These are phyloP conservation scores for Sipha maydis DNA, from an alignment of 2,888 invertebrate genomes.

Conservation along the genomic window DNA sequence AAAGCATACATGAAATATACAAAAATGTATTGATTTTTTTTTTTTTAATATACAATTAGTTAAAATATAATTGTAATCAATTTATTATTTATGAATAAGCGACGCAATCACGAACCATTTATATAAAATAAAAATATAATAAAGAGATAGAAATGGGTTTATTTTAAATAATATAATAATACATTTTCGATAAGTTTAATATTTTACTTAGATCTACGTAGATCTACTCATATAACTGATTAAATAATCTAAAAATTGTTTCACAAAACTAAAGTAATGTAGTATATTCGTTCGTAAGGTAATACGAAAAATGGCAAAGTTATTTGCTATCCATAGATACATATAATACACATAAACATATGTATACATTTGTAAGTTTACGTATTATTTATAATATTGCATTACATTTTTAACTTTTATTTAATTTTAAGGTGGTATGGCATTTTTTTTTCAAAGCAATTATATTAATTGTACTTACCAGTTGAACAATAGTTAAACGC, in stretches of 20 bases:
- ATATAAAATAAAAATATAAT: neutral
- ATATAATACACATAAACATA: neutral
- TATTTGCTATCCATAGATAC: no score
- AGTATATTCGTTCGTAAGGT: neutral
- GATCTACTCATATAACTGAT: neutral
- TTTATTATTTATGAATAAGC: neutral
- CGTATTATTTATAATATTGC: neutral
- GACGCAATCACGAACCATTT: neutral
- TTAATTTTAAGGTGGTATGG: neutral
- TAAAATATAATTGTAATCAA: neutral
- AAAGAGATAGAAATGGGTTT: neutral
- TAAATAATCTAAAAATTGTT: neutral
- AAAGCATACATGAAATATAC: neutral
- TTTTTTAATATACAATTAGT: neutral
- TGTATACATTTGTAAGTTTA: neutral
- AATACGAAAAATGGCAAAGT: neutral
- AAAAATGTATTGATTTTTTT: neutral
- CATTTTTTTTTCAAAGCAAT: neutral
- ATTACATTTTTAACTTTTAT: neutral
- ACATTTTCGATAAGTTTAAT: neutral
- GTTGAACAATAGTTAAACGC: slow-evolving; percentile 17
- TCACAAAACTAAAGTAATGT: neutral
- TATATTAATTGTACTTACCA: slow-evolving; percentile 24
- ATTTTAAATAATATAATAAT: neutral
- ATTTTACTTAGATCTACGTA: neutral